A percentile compares a stretch with the other conserved stretches of the same genome.
These are phyloP conservation scores for Alviniconcha strummeri DNA, from an alignment of 2,888 invertebrate species.

Conservation along the genomic window DNA sequence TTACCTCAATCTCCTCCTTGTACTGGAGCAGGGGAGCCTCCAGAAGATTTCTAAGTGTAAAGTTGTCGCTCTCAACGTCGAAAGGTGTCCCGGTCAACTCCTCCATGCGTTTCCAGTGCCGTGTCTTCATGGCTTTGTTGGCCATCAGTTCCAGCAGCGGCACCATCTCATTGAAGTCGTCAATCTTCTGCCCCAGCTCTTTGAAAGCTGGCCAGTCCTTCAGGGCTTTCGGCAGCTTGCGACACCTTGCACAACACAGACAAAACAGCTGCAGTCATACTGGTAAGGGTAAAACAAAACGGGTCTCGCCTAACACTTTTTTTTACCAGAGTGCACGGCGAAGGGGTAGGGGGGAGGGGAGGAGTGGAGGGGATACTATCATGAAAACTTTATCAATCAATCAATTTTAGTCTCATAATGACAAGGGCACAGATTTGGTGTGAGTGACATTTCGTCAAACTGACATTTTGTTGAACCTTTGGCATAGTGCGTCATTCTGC, in stretches of 20 bases:
- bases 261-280: neutral
- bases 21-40: slow-evolving; percentile 87
- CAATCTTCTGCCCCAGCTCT: slow-evolving; percentile 90
- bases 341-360: no score
- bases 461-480: no score
- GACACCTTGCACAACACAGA: slow-evolving; percentile 77
- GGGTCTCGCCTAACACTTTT: neutral
- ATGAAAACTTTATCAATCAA: no score
- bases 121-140: slow-evolving; percentile 87
- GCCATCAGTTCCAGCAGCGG: slow-evolving; percentile 91
- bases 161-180: slow-evolving; percentile 91
- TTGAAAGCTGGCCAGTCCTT: slow-evolving; percentile 91
- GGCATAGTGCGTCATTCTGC: no score
- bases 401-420: no score
- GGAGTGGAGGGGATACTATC: no score
- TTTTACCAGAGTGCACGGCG: no score
- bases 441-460: no score
- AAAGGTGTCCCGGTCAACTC: slow-evolving; percentile 81
- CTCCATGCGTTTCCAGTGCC: slow-evolving; percentile 84
- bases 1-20: slow-evolving; percentile 90
- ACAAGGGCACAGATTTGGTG: no score
- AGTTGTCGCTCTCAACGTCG: slow-evolving; percentile 77
- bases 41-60: slow-evolving; percentile 87
- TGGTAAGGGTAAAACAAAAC: neutral
- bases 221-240: slow-evolving; percentile 88